phyloP scores from a whole-genome alignment of 37 sponge, comb jelly and placozoan species.

The Sycon ciliatum region DNA sequence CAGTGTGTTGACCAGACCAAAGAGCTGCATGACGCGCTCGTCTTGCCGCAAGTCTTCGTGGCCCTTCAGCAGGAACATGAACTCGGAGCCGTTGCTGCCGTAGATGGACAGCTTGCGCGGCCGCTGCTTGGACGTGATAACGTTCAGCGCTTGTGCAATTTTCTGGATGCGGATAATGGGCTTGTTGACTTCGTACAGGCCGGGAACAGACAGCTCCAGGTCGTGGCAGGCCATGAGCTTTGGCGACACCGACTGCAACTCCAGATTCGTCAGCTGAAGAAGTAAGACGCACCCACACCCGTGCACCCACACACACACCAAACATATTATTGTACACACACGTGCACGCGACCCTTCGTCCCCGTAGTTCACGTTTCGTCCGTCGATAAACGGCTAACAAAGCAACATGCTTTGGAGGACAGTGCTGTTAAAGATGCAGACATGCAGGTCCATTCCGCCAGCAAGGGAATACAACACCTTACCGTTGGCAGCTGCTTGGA shows the following conservation, averaged over 20 bases:
- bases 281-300: too few species aligned
- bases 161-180: conserved; percentile 74
- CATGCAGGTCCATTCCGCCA: not conserved
- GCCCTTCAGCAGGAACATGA: conserved; percentile 91
- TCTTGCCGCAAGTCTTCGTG: conserved; percentile 98
- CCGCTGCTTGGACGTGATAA: conserved; percentile 90
- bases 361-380: too few species aligned
- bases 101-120: too few species aligned
- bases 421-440: too few species aligned
- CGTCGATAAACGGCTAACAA: too few species aligned
- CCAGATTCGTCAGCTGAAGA: conserved; percentile 68
- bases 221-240: conserved; percentile 66
- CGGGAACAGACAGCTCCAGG: conserved; percentile 88
- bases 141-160: conserved; percentile 61
- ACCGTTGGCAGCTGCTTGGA: conserved; percentile 88
- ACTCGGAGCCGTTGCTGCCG: conserved; percentile 83
- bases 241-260: conserved; percentile 90
- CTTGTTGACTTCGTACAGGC: conserved; percentile 83
- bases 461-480: not conserved
- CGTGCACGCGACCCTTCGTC: too few species aligned
- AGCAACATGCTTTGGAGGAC: too few species aligned
- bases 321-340: too few species aligned
- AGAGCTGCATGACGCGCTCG: conserved; percentile 96
- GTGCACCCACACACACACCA: too few species aligned
- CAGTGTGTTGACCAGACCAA: conserved; percentile 93